Conservation (phyloP, 2,113 vertebrate genomes). For the Pomatostomus ruficeps region DNA sequence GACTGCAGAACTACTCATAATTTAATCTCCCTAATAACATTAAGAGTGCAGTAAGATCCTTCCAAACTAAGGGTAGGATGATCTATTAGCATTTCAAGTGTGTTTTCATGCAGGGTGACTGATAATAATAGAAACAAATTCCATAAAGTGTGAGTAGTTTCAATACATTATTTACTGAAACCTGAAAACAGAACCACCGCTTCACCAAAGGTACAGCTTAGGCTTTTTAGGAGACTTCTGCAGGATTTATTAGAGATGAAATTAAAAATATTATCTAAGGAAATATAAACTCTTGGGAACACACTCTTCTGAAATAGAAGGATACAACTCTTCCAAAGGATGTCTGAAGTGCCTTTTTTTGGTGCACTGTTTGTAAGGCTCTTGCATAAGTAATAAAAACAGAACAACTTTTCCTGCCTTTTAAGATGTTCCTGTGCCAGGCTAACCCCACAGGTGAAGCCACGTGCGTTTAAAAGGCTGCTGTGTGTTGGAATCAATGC, state of each 20-base stretch:
- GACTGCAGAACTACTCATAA: neutral
- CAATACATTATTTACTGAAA: neutral
- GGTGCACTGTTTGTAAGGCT: neutral
- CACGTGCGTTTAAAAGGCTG: neutral
- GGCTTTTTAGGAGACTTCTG: neutral
- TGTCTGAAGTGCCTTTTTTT: neutral
- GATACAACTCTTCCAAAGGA: neutral
- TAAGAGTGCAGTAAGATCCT: neutral
- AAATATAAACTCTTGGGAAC: neutral
- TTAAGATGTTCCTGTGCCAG: neutral
- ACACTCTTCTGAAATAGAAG: neutral
- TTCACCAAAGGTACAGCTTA: neutral
- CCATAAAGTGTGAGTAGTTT: neutral
- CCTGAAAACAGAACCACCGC: neutral
- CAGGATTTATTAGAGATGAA: neutral
- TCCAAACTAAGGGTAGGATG: neutral
- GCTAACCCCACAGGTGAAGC: neutral
- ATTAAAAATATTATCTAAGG: neutral
- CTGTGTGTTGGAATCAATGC: neutral
- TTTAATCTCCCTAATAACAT: conserved; percentile 8
- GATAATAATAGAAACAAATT: conserved; percentile 6
- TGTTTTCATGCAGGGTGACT: neutral
- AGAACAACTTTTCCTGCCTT: neutral
- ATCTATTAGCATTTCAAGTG: conserved; percentile 10
- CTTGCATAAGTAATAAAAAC: neutral